Base-by-base conservation (phyloP, 2,113 vertebrate genomes). In the Ailuropoda melanoleuca region DNA sequence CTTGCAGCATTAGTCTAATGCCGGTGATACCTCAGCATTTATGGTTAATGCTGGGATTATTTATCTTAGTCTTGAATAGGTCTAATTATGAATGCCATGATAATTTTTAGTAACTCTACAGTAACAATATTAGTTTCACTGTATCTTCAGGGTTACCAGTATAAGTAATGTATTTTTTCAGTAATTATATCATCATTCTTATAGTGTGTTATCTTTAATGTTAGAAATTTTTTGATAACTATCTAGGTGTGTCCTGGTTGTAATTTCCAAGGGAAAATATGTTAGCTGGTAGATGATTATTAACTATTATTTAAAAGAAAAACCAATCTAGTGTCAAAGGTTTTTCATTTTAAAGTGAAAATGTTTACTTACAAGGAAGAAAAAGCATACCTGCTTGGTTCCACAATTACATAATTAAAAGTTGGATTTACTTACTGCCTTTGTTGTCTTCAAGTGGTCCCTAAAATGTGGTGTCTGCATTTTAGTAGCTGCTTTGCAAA, bases 291-390 rank as follows among this genome's bases (percentile, higher is more conserved):
- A 84, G 56, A 34, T 75, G 24, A 24, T 78, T 88, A 62, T 62
- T 66, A 96, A 62, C 80, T 68, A 56, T 53, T 80, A 13, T 74
- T 90, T 87, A 53, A 90, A 96, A 87, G 12, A 70, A 86, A 95
- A 55, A 81, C 18, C 26, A 89, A 13, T 83, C 31, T 58, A 80
- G 6, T 48, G 56, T 58, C 31, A 90, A 66, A 7, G 5, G 56
- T 78, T 78, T 95, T 93, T 82, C 48, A 84, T 93, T 90, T 92
- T 96, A 92, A 92, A 92, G 60, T 80, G 18, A 75, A 92, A 53
- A 88, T 56, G 24, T 64, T 75, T 83, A 75, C 88, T 92, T 85
- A 58, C 55, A 84, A 50, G 43, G 83, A 92, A 87, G 72, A 66
- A 74, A 94, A 88, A 66, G 6, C 37, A 11, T 43, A 83, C 46